These are phyloP conservation scores for Magallana nippona DNA, from an alignment of 2,888 invertebrate genomes.

Conservation along the genomic window DNA sequence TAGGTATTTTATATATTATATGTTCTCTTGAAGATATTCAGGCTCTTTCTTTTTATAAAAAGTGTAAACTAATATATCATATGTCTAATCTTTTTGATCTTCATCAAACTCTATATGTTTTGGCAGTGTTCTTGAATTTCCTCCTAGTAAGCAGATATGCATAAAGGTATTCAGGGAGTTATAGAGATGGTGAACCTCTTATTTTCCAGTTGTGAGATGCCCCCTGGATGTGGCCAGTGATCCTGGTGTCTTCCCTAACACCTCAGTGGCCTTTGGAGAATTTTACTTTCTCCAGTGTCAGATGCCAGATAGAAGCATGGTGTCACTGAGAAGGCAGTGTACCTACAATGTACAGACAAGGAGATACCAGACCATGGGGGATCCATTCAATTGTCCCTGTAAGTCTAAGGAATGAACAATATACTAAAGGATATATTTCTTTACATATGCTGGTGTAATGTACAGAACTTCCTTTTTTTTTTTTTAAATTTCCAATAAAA, in stretches of 20 bases:
- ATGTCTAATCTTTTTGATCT: no score
- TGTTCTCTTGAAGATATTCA: no score
- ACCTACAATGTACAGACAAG: slow-evolving; percentile 57
- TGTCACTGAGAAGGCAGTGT: slow-evolving; percentile 56
- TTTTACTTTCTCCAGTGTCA: slow-evolving; percentile 55
- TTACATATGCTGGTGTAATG: no score
- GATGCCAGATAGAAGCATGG: slow-evolving; percentile 38
- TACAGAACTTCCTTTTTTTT: no score
- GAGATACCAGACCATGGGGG: slow-evolving; percentile 58
- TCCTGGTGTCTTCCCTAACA: slow-evolving; percentile 18
- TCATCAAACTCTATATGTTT: no score
- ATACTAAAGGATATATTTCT: not conserved
- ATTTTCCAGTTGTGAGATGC: slow-evolving; percentile 53
- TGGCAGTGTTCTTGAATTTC: no score
- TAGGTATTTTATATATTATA: no score
- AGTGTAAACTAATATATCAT: no score
- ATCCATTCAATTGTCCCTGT: slow-evolving; percentile 62
- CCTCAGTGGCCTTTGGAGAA: slow-evolving; percentile 39
- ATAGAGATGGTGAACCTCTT: not conserved
- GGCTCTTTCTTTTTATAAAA: no score
- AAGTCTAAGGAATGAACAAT: slow-evolving; percentile 28
- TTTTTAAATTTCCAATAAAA: no score
- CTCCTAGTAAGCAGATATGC: no score
- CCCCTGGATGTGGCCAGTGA: slow-evolving; percentile 39
- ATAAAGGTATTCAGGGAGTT: no score